Evolutionary conservation across 2,888 invertebrate species (phyloP).

Genomic region (Tridacna crocea): DNA sequence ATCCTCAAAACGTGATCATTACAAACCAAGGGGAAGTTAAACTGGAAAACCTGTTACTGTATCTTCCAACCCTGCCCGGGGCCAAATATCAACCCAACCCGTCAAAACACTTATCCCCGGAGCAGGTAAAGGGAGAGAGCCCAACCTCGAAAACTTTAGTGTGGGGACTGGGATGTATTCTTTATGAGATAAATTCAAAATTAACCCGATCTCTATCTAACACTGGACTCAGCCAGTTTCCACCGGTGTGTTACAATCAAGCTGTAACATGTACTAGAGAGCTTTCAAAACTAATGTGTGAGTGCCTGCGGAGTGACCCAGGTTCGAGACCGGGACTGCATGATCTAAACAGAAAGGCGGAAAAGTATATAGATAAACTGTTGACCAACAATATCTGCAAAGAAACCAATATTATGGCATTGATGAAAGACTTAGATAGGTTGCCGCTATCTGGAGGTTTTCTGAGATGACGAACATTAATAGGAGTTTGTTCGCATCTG

Average conservation of each 20-base stretch:
- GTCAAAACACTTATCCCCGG: conserved; percentile 65
- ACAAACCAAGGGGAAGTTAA: conserved; percentile 71
- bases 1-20: conserved; percentile 73
- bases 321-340: conserved; percentile 54
- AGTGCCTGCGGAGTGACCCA: conserved; percentile 55
- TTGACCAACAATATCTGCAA: conserved; percentile 36
- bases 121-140: conserved; percentile 60
- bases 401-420: conserved; percentile 36
- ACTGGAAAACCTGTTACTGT: conserved; percentile 75
- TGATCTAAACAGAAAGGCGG: conserved; percentile 41
- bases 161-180: conserved; percentile 73
- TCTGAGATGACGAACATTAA: conserved; percentile 2
- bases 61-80: conserved; percentile 67
- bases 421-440: conserved; percentile 52
- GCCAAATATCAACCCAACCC: conserved; percentile 68
- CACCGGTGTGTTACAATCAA: conserved; percentile 48
- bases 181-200: conserved; percentile 68
- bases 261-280: conserved; percentile 53
- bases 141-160: conserved; percentile 61
- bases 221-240: conserved; percentile 35
- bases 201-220: conserved; percentile 43
- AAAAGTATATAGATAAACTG: conserved; percentile 41
- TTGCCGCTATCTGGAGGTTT: conserved; percentile 43
- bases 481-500: no score
- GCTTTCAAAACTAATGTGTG: conserved; percentile 55